These are phyloP conservation scores for Stictonetta naevosa DNA, from an alignment of 2,113 vertebrate species.

Conservation along the genomic window DNA sequence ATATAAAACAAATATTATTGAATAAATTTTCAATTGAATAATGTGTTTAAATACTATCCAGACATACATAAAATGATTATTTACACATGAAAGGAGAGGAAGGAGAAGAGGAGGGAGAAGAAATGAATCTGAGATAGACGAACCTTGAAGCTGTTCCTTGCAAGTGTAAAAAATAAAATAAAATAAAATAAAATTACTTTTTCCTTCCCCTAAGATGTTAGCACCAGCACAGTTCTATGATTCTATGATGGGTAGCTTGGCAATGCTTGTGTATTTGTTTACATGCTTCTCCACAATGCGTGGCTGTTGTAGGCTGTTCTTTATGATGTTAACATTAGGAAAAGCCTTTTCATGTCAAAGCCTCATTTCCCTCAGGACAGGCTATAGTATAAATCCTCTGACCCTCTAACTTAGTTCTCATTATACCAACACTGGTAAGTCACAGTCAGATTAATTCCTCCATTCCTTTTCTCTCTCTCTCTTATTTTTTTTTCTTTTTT, in stretches of 20 bases:
- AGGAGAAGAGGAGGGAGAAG: neutral
- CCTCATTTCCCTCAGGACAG: neutral
- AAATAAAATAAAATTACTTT: neutral
- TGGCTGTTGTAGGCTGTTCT: neutral
- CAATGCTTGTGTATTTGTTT: neutral
- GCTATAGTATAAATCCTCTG: neutral
- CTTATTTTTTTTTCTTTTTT: neutral
- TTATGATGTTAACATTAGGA: neutral
- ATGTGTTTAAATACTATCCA: neutral
- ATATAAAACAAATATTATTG: neutral
- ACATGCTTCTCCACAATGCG: neutral
- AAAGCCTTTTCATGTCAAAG: neutral
- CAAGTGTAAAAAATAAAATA: neutral
- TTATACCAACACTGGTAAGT: neutral
- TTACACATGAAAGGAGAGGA: neutral
- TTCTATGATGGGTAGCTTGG: neutral
- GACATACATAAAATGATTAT: neutral
- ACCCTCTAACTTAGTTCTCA: neutral
- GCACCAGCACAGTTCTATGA: neutral
- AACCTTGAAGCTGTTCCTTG: neutral
- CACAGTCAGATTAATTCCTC: neutral
- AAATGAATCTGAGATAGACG: neutral
- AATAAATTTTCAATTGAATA: neutral
- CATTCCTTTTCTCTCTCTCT: neutral
- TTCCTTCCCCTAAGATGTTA: neutral